Percentiles rank a stretch among this genome's conserved stretches.
These are phyloP conservation scores for Thalassoma bifasciatum DNA, from an alignment of 2,113 vertebrate species.

Conservation along the genomic window DNA sequence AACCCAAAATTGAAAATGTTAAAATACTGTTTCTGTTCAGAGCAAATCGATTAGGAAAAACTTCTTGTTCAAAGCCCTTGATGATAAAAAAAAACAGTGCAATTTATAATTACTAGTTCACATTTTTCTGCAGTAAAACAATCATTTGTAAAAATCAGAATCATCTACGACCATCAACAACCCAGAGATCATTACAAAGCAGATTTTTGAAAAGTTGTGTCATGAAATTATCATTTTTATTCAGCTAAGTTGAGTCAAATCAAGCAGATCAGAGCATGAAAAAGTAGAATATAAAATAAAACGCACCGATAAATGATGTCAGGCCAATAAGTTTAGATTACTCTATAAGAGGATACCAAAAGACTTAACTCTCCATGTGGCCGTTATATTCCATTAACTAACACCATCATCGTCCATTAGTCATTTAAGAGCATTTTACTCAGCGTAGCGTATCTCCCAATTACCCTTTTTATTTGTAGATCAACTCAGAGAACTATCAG, in stretches of 20 bases:
- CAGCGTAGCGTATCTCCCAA: conserved; percentile 31
- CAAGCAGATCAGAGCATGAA: neutral
- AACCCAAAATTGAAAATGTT: too few relatives aligned
- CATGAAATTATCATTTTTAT: too few relatives aligned
- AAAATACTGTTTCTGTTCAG: too few relatives aligned
- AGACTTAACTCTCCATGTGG: conserved; percentile 35
- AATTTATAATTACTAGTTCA: too few relatives aligned
- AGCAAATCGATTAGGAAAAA: too few relatives aligned
- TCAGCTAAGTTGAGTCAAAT: conserved; percentile 1
- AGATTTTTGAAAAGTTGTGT: neutral
- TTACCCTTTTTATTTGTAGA: conserved; percentile 49
- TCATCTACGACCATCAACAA: neutral
- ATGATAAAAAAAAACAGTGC: too few relatives aligned
- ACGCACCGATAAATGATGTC: conserved; percentile 17
- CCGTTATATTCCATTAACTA: conserved; percentile 53
- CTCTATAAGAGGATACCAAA: conserved; percentile 8
- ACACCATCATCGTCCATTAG: conserved; percentile 43
- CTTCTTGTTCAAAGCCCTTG: too few relatives aligned
- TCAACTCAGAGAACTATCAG: conserved; percentile 22
- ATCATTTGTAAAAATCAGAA: neutral
- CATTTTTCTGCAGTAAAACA: too few relatives aligned
- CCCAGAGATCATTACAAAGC: neutral
- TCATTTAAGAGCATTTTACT: conserved; percentile 55
- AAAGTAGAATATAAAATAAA: neutral
- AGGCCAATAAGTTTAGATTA: conserved; percentile 26